A percentile compares a stretch with the other conserved stretches of the same genome.
Evolutionary conservation across 2,113 vertebrate species (phyloP).

Genomic region (Thryonomys swinderianus): DNA sequence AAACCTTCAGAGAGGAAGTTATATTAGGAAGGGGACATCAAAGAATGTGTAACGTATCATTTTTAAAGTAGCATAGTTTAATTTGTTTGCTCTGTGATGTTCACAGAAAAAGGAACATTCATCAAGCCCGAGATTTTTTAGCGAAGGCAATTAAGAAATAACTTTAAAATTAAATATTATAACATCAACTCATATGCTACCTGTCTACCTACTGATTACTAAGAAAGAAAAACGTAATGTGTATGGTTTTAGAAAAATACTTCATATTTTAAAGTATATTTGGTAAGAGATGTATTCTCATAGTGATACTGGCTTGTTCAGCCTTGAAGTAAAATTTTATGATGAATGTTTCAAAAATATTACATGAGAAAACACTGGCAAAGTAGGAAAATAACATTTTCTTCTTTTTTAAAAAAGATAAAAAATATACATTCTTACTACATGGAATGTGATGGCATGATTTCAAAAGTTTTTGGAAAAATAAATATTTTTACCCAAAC

Average conservation of each 20-base stretch:
- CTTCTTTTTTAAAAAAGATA: not conserved
- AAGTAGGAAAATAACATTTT: slow-evolving; percentile 6
- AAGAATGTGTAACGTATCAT: not conserved
- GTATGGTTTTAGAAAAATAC: not conserved
- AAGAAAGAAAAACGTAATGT: not conserved
- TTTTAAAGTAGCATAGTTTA: not conserved
- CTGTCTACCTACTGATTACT: not conserved
- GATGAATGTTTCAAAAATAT: not conserved
- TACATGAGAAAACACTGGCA: not conserved
- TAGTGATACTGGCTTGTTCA: not conserved
- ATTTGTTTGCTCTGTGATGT: not conserved
- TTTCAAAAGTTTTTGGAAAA: slow-evolving; percentile 22
- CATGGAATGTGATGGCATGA: not conserved
- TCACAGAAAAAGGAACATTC: not conserved
- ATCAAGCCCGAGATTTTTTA: not conserved
- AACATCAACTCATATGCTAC: not conserved
- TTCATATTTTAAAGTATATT: not conserved
- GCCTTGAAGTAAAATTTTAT: not conserved
- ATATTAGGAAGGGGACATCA: not conserved
- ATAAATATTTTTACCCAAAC: not conserved
- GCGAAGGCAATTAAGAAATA: not conserved
- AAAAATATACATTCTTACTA: not conserved
- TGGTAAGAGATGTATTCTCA: not conserved
- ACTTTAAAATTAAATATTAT: not conserved
- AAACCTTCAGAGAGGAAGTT: not conserved